phyloP scores from a whole-genome alignment of 2,888 invertebrate species.

The Athalia circularis region DNA sequence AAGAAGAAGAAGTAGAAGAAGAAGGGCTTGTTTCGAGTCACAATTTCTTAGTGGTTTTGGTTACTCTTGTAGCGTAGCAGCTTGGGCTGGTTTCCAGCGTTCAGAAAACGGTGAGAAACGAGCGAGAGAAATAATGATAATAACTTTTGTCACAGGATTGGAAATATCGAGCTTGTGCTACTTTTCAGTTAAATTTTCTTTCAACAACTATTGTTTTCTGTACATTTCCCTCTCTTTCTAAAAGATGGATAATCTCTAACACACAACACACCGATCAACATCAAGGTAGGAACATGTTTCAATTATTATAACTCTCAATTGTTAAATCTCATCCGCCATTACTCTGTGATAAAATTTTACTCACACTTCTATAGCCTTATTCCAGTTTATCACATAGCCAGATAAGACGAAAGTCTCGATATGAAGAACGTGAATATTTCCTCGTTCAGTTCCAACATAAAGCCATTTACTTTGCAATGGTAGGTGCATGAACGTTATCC shows the following conservation, averaged over 20 bases:
- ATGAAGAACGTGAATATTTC: constrained; percentile 98
- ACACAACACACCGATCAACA: not conserved
- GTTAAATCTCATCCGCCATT: constrained; percentile 1
- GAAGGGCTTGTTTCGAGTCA: constrained; percentile 29
- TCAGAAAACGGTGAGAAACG: constrained; percentile 10
- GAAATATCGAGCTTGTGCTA: constrained; percentile 1
- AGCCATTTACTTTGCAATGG: constrained; percentile 99
- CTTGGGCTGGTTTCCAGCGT: constrained; percentile 18
- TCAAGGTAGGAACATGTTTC: not conserved
- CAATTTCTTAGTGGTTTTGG: constrained; percentile 32
- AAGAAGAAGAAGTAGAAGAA: constrained; percentile 28
- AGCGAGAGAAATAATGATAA: constrained; percentile 35
- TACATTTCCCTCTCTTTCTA: not conserved
- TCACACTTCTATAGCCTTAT: constrained; percentile 99
- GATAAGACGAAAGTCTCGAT: constrained; percentile 97
- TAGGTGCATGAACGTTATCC: constrained; percentile 95
- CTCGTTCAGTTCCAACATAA: constrained; percentile 98
- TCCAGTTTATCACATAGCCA: constrained; percentile 99
- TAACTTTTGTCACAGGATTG: constrained; percentile 17
- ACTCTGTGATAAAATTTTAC: constrained; percentile 71
- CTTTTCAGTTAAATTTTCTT: constrained; percentile 1
- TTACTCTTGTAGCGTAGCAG: constrained; percentile 19
- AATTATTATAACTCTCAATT: constrained; percentile 10
- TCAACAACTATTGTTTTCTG: not conserved
- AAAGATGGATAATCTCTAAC: not conserved